Percentiles rank a stretch among this genome's conserved stretches.
Evolutionary conservation across 2,888 invertebrate genomes (phyloP).

Genomic region (Lycaena phlaeas): DNA sequence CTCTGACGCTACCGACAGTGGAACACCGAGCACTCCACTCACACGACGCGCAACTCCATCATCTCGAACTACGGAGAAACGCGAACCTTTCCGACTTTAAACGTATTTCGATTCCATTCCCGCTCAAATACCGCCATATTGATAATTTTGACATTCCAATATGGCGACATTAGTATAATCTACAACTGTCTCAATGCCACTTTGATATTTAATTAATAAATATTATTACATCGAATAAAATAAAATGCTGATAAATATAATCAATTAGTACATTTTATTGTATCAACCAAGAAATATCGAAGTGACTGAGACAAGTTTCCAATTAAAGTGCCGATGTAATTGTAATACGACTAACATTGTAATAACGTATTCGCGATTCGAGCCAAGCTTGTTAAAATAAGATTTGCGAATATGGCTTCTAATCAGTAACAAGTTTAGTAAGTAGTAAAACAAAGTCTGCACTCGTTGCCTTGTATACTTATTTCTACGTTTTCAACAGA

Average conservation of each 20-base stretch:
- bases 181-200: conserved; percentile 35
- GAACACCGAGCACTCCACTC: conserved; percentile 60
- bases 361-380: conserved; percentile 63
- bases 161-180: conserved; percentile 14
- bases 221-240: conserved; percentile 14
- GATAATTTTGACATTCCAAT: conserved; percentile 11
- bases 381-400: conserved; percentile 59
- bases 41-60: conserved; percentile 54
- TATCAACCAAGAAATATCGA: conserved; percentile 23
- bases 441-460: conserved; percentile 70
- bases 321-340: conserved; percentile 39
- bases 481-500: conserved; percentile 55
- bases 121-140: conserved; percentile 18
- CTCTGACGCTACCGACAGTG: conserved; percentile 79
- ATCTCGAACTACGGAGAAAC: conserved; percentile 65
- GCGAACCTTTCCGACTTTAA: conserved; percentile 84
- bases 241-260: too few species aligned
- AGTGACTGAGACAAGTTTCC: conserved; percentile 36
- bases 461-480: conserved; percentile 70
- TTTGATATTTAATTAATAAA: conserved; percentile 31
- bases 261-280: too few species aligned
- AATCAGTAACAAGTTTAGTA: conserved; percentile 53
- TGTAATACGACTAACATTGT: conserved; percentile 51
- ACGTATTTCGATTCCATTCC: conserved; percentile 27
- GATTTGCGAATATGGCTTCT: conserved; percentile 60